Evolutionary conservation across 2,888 invertebrate species (phyloP).

Genomic region (Ophion obscuratus): DNA sequence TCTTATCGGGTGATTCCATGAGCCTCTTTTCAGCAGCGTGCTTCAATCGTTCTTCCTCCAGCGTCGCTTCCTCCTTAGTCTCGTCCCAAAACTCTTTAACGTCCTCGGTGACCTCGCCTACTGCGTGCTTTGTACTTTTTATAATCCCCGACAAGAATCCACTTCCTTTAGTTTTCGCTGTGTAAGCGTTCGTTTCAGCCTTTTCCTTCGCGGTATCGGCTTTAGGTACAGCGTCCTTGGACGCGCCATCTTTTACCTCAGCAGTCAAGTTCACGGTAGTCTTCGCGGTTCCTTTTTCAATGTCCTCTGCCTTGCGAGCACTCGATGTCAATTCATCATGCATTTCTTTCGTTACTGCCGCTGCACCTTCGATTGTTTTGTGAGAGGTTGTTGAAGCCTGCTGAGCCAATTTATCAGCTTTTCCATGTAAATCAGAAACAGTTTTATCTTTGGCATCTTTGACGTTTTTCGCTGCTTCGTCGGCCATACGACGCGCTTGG

Average conservation of each 20-base stretch:
- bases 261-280: conserved; percentile 30
- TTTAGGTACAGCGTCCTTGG: conserved; percentile 23
- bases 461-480: conserved; percentile 53
- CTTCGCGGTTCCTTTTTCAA: conserved; percentile 73
- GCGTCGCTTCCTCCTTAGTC: conserved; percentile 66
- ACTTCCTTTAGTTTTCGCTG: conserved; percentile 65
- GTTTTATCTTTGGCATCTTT: conserved; percentile 64
- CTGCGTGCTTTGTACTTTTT: conserved; percentile 74
- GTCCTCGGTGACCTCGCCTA: conserved; percentile 66
- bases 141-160: conserved; percentile 74
- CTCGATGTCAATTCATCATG: conserved; percentile 52
- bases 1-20: conserved; percentile 51
- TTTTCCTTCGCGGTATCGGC: conserved; percentile 54
- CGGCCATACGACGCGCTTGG: conserved; percentile 64
- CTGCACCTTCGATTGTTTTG: conserved; percentile 82
- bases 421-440: conserved; percentile 26
- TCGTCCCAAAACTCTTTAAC: conserved; percentile 72
- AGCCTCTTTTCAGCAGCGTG: conserved; percentile 52
- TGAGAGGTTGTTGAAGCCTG: conserved; percentile 31
- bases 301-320: conserved; percentile 76
- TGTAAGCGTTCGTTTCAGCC: conserved; percentile 76
- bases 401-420: conserved; percentile 26
- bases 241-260: conserved; percentile 41
- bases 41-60: conserved; percentile 57
- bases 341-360: conserved; percentile 43